Evolutionary conservation across 2,888 invertebrate genomes (phyloP), one percentile per base, ranked within the genome.

Genomic region (Caenorhabditis imperialis): DNA sequence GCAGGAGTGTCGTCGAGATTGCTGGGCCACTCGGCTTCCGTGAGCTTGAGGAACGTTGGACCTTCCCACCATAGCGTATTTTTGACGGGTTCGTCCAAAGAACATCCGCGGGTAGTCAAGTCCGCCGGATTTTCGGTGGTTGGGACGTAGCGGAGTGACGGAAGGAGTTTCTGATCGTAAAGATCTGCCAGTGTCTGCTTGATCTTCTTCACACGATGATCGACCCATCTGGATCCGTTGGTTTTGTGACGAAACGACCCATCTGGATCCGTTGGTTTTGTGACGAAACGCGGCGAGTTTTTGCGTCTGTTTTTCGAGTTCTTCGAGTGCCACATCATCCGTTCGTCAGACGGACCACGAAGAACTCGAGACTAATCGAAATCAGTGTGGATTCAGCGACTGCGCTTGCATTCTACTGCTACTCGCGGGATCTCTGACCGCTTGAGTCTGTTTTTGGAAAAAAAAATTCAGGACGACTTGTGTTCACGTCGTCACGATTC

Each of bases 1-100:
- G 40, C 40, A 16, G 40, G 40, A 3, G 40, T 40, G 40, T 40
- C 40, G 40, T 40, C 40, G 2, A 40, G 18, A 10, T 38, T 38
- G 10, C 4, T 22, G 4, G 44, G 44, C 44, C 44, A 44, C 22
- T 22, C 5, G 6, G 20, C 14, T 44, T 44, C 44, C 3, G 20
- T 1, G 4, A 22, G 1, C 5, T 22, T 20, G 2, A 44, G 20
- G 3, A 44, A 22, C 7, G 20, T 23, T 14, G 44, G 44, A 5
- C 44, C 44, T 20, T 44, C 3, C 12, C 5, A 3, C 44, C 44
- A 44, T 1, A 44, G 6, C 18, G 4, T 10, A 12, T 20, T 22
- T 8, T 44, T 20, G 5, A 12, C 8, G 10, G 22, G 44, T 3
- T 1, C 22, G 1, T 6, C 3, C 3, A 44, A 5, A 12, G 44